Base-by-base conservation (phyloP, 2,113 vertebrate species). In the Tachycineta bicolor region DNA sequence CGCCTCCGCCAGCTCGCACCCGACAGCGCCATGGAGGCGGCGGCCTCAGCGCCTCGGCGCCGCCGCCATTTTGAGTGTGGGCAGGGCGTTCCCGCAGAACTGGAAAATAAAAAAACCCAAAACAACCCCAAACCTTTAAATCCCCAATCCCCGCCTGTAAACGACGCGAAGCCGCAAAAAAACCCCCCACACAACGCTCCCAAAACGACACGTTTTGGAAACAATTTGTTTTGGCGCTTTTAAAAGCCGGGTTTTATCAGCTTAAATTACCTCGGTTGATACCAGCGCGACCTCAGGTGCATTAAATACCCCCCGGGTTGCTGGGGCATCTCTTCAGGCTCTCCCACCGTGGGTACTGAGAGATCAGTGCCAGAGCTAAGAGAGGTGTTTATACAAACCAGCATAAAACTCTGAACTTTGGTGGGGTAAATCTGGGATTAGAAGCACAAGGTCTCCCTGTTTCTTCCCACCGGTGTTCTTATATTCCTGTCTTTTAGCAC, bases 51-150 rank as follows among this genome's bases (percentile, higher is more conserved):
- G 0, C 29, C 11, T 1, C 13, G 3, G 34, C 49, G 39, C n/a
- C 3, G 71, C 71, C 2, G 92, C 90, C 94, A 96, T 95, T 18
- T 90, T 92, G 46, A 33, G 39, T 59, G 50, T 10, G 94, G 94
- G 87, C 53, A 82, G 78, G 53, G 78, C 87, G 16, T 14, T 29
- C 17, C 17, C 70, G 0, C 46, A 15, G 4, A 24, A 2, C 10
- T 0, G 39, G 5, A 1, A 7, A 25, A 37, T 7, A 22, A 4
- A 3, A 20, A 26, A 39, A 10, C 18, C 37, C 16, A 46, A 46
- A 46, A 46, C 8, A 18, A 1, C 1, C 14, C 29, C 25, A 8
- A 41, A 29, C 39, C 12, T 52, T 37, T 2, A 26, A 33, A 46
- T 4, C 11, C 12, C 4, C 20, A 13, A 25, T 34, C 20, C n/a